A percentile compares a stretch with the other conserved stretches of the same genome.
Evolutionary conservation across 2,113 vertebrate genomes (phyloP).

Genomic region (Leucosticte australis): DNA sequence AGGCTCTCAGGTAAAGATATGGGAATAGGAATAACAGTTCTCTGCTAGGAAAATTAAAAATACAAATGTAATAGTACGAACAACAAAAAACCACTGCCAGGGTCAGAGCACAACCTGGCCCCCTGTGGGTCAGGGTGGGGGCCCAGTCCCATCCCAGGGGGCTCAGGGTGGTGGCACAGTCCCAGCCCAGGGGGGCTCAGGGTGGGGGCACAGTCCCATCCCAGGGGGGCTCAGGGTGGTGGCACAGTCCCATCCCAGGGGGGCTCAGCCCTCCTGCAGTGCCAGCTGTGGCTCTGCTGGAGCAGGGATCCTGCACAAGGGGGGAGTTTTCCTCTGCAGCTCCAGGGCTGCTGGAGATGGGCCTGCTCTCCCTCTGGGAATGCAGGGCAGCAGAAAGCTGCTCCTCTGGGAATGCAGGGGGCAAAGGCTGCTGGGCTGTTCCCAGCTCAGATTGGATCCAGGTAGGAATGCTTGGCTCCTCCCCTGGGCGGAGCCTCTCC

Average conservation of each 20-base stretch:
- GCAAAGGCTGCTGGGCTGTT: not conserved
- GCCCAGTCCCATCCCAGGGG: not conserved
- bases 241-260: too few relatives aligned
- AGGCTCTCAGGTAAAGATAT: not conserved
- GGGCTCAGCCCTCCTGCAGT: not conserved
- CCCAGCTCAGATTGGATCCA: not conserved
- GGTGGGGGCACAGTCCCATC: too few relatives aligned
- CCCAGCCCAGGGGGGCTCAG: too few relatives aligned
- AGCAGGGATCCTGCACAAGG: not conserved
- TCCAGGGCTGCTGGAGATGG: not conserved
- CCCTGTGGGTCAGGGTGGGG: not conserved
- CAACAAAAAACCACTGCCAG: not conserved
- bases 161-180: too few relatives aligned
- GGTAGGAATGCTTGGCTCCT: not conserved
- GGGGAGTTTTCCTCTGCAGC: not conserved
- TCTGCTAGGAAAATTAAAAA: not conserved
- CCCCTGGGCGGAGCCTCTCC: not conserved
- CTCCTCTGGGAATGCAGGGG: not conserved
- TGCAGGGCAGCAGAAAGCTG: not conserved
- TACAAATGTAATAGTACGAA: not conserved
- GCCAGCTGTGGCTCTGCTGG: not conserved
- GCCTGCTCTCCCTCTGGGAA: not conserved
- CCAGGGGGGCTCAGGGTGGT: too few relatives aligned
- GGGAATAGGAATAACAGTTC: not conserved
- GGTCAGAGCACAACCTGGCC: rapidly evolving